Conservation (phyloP, 2,888 invertebrate species). For the Tinea trinotella region DNA sequence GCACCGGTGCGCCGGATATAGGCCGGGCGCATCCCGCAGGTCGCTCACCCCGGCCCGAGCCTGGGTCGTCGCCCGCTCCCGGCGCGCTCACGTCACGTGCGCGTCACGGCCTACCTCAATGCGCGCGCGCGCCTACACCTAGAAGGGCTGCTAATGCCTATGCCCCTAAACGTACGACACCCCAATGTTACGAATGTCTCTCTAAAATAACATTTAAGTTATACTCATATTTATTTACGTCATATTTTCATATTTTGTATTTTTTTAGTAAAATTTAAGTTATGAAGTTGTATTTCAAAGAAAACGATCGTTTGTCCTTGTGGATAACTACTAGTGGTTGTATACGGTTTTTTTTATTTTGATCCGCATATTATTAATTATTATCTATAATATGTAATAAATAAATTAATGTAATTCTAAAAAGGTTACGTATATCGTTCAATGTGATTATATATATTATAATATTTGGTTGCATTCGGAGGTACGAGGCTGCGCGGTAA, state of each 20-base stretch:
- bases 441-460: neutral
- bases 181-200: too few species aligned
- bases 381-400: neutral
- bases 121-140: slow-evolving; percentile 62
- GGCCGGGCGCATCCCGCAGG: slow-evolving; percentile 68
- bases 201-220: too few species aligned
- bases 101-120: slow-evolving; percentile 75
- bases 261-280: too few species aligned
- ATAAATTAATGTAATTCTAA: neutral
- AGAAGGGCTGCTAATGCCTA: slow-evolving; percentile 54
- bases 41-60: slow-evolving; percentile 47
- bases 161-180: too few species aligned
- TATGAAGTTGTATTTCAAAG: too few species aligned
- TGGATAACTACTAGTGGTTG: too few species aligned
- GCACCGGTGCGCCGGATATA: slow-evolving; percentile 68
- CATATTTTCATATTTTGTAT: too few species aligned
- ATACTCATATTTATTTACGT: too few species aligned
- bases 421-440: neutral
- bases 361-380: neutral
- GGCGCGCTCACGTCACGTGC: slow-evolving; percentile 50
- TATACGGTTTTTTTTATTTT: too few species aligned
- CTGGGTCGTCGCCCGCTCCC: slow-evolving; percentile 42
- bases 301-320: too few species aligned
- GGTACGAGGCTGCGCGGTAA: slow-evolving; percentile 32
- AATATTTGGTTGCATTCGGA: slow-evolving; percentile 18